These are phyloP conservation scores for Drosophila tani DNA, from an alignment of 1,140 invertebrate species.

Conservation along the genomic window DNA sequence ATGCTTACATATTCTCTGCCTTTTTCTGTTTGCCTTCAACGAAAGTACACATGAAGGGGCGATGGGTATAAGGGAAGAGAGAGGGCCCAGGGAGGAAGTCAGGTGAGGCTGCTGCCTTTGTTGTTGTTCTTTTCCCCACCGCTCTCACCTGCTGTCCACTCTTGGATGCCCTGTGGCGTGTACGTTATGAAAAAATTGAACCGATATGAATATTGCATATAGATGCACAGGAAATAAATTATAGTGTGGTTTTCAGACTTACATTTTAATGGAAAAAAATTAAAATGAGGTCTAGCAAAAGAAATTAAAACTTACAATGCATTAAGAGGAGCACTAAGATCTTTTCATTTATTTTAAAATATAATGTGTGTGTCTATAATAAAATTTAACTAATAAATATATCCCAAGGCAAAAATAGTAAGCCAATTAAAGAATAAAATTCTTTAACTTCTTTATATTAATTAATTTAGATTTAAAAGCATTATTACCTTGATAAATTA, in stretches of 20 bases:
- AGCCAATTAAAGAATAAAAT: no score
- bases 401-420: no score
- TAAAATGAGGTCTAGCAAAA: not conserved
- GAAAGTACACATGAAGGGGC: conserved; percentile 23
- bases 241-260: not conserved
- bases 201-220: conserved; percentile 17
- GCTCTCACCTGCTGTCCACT: conserved; percentile 39
- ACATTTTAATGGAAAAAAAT: not conserved
- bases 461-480: no score
- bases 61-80: not conserved
- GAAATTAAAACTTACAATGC: no score
- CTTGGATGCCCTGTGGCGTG: conserved; percentile 37
- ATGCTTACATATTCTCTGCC: conserved; percentile 27
- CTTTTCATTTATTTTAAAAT: no score
- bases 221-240: not conserved
- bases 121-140: conserved; percentile 1
- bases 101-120: conserved; percentile 33
- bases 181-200: conserved; percentile 40
- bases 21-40: conserved; percentile 62
- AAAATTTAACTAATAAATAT: no score
- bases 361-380: no score
- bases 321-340: no score
- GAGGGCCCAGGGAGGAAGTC: not conserved
- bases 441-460: no score
- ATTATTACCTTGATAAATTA: no score